Conservation (phyloP, 2,113 vertebrate genomes). For the Megalops atlanticus region DNA sequence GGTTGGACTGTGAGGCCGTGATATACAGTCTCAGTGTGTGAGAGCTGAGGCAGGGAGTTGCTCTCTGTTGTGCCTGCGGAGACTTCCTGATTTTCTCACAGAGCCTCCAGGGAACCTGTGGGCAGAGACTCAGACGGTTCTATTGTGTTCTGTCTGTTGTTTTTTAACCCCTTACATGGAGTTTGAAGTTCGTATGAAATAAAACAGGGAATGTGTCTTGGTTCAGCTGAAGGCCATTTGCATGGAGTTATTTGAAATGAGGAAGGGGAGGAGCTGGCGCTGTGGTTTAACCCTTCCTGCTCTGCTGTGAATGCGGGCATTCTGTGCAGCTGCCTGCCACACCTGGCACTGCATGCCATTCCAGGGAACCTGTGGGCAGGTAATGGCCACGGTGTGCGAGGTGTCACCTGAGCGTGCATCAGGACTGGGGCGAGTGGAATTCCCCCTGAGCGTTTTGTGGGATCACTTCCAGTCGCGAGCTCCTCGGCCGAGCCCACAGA, state of each 20-base stretch:
- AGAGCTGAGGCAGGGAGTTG: constrained; percentile 45
- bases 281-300: neutral
- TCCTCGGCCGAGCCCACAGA: neutral
- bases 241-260: neutral
- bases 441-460: neutral
- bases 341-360: constrained; percentile 10
- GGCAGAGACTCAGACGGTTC: too few relatives aligned
- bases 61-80: too few relatives aligned
- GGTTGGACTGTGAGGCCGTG: too few relatives aligned
- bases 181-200: neutral
- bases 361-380: constrained; percentile 8
- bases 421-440: neutral
- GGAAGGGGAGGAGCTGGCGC: neutral
- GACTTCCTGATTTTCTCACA: too few relatives aligned
- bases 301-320: neutral
- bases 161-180: too few relatives aligned
- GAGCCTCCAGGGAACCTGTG: too few relatives aligned
- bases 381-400: neutral
- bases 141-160: too few relatives aligned
- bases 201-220: neutral
- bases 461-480: neutral
- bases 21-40: too few relatives aligned
- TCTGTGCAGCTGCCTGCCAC: neutral
- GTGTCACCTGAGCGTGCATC: neutral
- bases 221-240: neutral